These are phyloP conservation scores for Nipponacmea schrenckii DNA, from an alignment of 2,888 invertebrate species.

Conservation along the genomic window DNA sequence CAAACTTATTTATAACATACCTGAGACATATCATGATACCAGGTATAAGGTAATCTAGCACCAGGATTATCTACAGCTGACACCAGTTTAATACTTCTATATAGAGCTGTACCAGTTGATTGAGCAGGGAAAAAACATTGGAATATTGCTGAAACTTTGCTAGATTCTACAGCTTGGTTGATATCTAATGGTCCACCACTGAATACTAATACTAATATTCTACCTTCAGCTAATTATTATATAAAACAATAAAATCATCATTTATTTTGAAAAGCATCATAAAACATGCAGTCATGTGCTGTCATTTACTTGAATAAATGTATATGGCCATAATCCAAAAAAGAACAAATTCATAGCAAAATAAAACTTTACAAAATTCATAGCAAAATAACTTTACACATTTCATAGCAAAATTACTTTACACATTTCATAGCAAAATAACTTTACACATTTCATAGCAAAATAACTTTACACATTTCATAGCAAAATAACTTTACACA, in stretches of 20 bases:
- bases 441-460: no score
- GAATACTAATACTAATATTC: constrained; percentile 49
- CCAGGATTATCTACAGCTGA: constrained; percentile 47
- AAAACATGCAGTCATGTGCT: no score
- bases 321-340: no score
- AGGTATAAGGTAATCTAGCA: constrained; percentile 59
- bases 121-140: constrained; percentile 62
- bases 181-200: constrained; percentile 47
- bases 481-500: no score
- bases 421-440: no score
- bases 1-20: constrained; percentile 6
- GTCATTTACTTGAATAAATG: no score
- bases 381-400: no score
- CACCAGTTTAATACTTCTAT: constrained; percentile 38
- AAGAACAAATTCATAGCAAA: no score
- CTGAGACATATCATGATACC: constrained; percentile 45
- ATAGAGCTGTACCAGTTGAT: constrained; percentile 54
- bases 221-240: constrained; percentile 22
- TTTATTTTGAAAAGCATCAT: not conserved
- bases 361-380: no score
- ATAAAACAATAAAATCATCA: not conserved
- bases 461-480: no score
- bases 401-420: no score
- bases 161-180: constrained; percentile 30
- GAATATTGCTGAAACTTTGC: constrained; percentile 42